Percentiles rank a stretch among this genome's conserved stretches.
Evolutionary conservation across 2,113 vertebrate genomes (phyloP).

Genomic region (Passer montanus): DNA sequence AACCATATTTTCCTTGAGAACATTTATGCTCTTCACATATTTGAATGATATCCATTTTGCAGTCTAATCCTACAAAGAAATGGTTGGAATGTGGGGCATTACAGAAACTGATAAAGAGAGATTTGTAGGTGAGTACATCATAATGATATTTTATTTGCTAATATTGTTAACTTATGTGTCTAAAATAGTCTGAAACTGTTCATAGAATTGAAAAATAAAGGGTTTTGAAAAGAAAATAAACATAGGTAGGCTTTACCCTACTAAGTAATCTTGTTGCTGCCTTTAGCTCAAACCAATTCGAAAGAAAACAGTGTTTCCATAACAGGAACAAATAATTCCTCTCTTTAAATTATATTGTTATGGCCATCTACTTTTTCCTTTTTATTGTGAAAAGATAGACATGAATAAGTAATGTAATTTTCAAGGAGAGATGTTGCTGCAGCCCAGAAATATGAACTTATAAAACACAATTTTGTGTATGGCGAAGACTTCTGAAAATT

Average conservation of each 20-base stretch:
- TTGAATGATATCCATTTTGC: conserved; percentile 37
- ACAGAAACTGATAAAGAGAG: conserved; percentile 13
- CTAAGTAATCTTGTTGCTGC: conserved; percentile 12
- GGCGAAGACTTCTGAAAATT: neutral
- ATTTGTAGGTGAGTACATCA: neutral
- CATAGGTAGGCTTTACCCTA: conserved; percentile 8
- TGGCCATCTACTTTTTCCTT: neutral
- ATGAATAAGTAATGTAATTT: conserved; percentile 29
- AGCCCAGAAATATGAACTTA: conserved; percentile 1
- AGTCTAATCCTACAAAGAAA: conserved; percentile 32
- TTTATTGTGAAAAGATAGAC: neutral
- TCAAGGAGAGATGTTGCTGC: neutral
- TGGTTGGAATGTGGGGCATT: neutral
- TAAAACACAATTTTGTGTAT: neutral
- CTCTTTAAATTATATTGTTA: conserved; percentile 22
- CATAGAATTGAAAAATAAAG: conserved; percentile 41
- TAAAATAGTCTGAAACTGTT: conserved; percentile 14
- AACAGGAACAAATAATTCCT: conserved; percentile 8
- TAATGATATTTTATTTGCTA: neutral
- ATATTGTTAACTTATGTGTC: neutral
- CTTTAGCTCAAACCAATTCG: conserved; percentile 17
- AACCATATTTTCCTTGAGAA: conserved; percentile 51
- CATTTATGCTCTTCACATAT: neutral
- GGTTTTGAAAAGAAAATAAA: conserved; percentile 56
- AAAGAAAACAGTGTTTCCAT: conserved; percentile 43